These are phyloP conservation scores for Columba livia DNA, from an alignment of 2,113 vertebrate species.

Conservation along the genomic window DNA sequence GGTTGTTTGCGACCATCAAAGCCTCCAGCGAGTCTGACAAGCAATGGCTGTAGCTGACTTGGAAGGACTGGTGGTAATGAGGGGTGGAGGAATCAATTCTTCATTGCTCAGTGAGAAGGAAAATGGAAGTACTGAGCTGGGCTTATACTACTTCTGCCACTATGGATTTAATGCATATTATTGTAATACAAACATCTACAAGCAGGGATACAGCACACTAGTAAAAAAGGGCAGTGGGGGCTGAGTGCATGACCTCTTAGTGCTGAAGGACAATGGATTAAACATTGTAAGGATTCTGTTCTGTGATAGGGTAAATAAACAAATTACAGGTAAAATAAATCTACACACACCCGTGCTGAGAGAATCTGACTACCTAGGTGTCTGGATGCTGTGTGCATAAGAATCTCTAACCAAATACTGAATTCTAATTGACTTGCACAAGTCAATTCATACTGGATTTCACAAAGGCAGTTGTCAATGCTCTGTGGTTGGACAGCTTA, in stretches of 20 bases:
- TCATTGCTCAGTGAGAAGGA: background rate
- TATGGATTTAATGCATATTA: background rate
- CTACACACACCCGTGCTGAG: background rate
- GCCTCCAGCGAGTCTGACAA: background rate
- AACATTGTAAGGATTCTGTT: background rate
- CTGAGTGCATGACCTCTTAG: background rate
- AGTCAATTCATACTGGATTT: conserved; percentile 67
- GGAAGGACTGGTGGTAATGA: background rate
- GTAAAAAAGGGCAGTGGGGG: background rate
- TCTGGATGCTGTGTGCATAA: background rate
- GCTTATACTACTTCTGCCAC: background rate
- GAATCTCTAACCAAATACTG: conserved; percentile 46
- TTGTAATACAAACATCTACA: background rate
- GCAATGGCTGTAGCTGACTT: background rate
- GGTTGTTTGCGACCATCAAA: background rate
- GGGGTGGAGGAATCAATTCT: background rate
- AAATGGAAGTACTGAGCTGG: background rate
- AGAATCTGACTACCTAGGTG: background rate
- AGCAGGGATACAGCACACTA: background rate
- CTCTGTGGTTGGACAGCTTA: conserved; percentile 40
- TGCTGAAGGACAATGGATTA: background rate
- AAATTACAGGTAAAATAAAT: conserved; percentile 20
- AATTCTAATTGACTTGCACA: conserved; percentile 62
- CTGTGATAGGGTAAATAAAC: conserved; percentile 14
- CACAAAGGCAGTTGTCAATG: conserved; percentile 54